phyloP scores from a whole-genome alignment of 2,888 invertebrate species.

The Stenichneumon culpator region DNA sequence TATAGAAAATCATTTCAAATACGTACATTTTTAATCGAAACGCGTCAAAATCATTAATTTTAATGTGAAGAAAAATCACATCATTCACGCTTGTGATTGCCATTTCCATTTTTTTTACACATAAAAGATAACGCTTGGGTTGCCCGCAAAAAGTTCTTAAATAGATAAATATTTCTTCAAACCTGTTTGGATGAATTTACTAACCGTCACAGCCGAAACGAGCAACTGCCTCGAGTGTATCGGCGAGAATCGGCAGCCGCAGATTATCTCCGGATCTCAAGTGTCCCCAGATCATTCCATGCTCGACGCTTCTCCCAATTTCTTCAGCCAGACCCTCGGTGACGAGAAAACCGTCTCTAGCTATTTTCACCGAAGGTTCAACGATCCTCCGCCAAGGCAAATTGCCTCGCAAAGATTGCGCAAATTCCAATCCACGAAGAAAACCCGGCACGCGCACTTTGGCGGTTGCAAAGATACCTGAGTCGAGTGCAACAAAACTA shows the following conservation, averaged over 20 bases:
- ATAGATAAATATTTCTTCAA: background rate
- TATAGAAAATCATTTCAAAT: background rate
- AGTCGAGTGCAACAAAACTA: background rate
- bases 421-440: slow-evolving; percentile 87
- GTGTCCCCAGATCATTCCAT: slow-evolving; percentile 84
- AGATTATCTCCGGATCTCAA: slow-evolving; percentile 84
- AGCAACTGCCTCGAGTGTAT: slow-evolving; percentile 86
- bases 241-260: slow-evolving; percentile 86
- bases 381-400: slow-evolving; percentile 88
- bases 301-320: slow-evolving; percentile 81
- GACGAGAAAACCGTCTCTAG: slow-evolving; percentile 86
- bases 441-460: slow-evolving; percentile 86
- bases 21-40: background rate
- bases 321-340: slow-evolving; percentile 86
- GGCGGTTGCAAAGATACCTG: slow-evolving; percentile 70
- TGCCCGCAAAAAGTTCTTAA: too few relatives aligned
- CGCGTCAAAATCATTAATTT: background rate
- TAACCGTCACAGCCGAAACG: slow-evolving; percentile 82
- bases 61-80: background rate
- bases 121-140: too few relatives aligned
- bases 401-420: slow-evolving; percentile 87
- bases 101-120: background rate
- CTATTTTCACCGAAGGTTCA: slow-evolving; percentile 87
- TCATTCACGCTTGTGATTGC: background rate
- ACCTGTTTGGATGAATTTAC: slow-evolving; percentile 36